phyloP scores from a whole-genome alignment of 2,888 invertebrate genomes.

The Panzeria rudis region DNA sequence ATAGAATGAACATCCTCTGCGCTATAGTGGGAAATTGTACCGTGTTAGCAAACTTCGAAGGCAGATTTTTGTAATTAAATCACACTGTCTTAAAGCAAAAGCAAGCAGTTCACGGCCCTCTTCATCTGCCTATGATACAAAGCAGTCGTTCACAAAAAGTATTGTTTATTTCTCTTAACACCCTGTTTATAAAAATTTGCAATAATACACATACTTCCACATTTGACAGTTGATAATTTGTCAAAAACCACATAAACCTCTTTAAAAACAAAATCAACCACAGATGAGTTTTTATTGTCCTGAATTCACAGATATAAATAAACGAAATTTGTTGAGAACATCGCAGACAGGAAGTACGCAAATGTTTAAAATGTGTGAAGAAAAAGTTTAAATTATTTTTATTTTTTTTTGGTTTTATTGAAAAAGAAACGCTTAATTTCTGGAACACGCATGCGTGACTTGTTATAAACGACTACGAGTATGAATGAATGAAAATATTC shows the following conservation, averaged over 20 bases:
- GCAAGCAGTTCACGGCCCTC: no score
- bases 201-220: slow-evolving; percentile 45
- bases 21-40: no score
- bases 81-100: no score
- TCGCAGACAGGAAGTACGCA: slow-evolving; percentile 63
- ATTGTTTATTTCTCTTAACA: neutral
- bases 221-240: slow-evolving; percentile 82
- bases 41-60: no score
- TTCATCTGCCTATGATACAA: neutral
- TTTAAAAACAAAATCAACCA: slow-evolving; percentile 35
- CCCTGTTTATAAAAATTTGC: slow-evolving; percentile 43
- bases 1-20: no score
- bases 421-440: slow-evolving; percentile 44
- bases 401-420: slow-evolving; percentile 11
- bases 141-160: no score
- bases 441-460: slow-evolving; percentile 67
- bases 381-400: slow-evolving; percentile 42
- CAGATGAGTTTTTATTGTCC: slow-evolving; percentile 34
- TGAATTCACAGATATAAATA: slow-evolving; percentile 13
- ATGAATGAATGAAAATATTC: slow-evolving; percentile 25
- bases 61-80: no score
- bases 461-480: slow-evolving; percentile 19
- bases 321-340: neutral
- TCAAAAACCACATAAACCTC: slow-evolving; percentile 76
- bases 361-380: slow-evolving; percentile 51